Conservation (phyloP, 2,888 invertebrate species). For the Synergus itoensis region DNA sequence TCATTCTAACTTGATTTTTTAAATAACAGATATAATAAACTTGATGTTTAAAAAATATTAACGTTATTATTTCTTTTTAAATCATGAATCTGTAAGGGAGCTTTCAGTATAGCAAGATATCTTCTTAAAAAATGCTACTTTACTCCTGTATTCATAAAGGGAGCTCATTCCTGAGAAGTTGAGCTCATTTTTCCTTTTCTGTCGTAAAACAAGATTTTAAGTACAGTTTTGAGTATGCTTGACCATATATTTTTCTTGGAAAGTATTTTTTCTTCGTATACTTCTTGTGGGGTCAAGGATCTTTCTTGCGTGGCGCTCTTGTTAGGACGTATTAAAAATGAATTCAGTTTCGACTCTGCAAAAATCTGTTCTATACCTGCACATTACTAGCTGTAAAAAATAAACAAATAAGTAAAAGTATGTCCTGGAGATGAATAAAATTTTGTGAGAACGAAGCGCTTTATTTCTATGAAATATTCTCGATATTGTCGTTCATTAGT, state of each 20-base stretch:
- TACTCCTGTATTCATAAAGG: slow-evolving; percentile 60
- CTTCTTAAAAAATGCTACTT: slow-evolving; percentile 7
- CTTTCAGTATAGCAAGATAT: background rate
- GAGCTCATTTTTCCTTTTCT: slow-evolving; percentile 45
- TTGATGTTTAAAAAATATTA: background rate
- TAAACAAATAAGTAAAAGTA: background rate
- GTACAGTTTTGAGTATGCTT: slow-evolving; percentile 55
- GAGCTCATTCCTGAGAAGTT: slow-evolving; percentile 63
- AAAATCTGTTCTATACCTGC: background rate
- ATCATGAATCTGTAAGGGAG: background rate
- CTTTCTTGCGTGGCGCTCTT: slow-evolving; percentile 42
- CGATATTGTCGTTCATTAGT: background rate
- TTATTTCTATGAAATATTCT: background rate
- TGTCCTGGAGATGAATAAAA: background rate
- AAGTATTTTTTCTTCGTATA: background rate
- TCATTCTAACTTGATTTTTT: too few species aligned
- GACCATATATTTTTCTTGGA: slow-evolving; percentile 51
- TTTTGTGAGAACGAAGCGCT: background rate
- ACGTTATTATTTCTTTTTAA: background rate
- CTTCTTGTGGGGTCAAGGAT: slow-evolving; percentile 6
- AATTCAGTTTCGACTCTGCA: slow-evolving; percentile 41
- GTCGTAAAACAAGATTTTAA: slow-evolving; percentile 34
- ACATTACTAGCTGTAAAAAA: too few species aligned
- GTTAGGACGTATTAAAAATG: slow-evolving; percentile 55
- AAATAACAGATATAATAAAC: background rate